Percentiles rank a stretch among this genome's conserved stretches.
Conservation (phyloP, 2,113 vertebrate species). For the Phycodurus eques region DNA sequence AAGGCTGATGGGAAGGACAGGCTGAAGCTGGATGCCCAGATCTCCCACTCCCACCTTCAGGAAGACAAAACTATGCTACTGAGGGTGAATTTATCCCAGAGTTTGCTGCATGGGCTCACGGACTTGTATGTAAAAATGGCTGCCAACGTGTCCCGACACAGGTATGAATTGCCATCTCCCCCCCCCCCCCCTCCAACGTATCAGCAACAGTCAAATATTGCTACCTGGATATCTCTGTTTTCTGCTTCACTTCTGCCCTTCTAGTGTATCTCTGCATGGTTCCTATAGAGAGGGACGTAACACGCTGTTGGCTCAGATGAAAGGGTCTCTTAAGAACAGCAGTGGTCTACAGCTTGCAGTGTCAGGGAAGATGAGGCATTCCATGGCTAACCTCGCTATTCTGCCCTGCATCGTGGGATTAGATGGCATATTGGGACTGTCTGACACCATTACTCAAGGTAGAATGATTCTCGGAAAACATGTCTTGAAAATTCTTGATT, state of each 20-base stretch:
- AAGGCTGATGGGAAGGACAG: conserved; percentile 59
- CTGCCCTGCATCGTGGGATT: conserved; percentile 70
- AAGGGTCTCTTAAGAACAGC: conserved; percentile 50
- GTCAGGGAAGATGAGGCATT: conserved; percentile 69
- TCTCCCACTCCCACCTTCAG: conserved; percentile 52
- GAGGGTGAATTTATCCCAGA: conserved; percentile 70
- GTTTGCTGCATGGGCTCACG: conserved; percentile 51
- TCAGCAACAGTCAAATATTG: not conserved
- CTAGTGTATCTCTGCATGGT: conserved; percentile 72
- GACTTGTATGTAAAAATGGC: conserved; percentile 65
- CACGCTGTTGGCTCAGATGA: conserved; percentile 58
- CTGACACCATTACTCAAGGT: conserved; percentile 71
- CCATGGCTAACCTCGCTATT: conserved; percentile 51
- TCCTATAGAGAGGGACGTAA: conserved; percentile 58
- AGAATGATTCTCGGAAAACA: not conserved
- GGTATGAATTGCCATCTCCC: conserved; percentile 55
- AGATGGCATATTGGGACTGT: conserved; percentile 64
- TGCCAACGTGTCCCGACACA: conserved; percentile 72
- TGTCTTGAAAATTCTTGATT: not conserved
- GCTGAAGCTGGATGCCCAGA: conserved; percentile 60
- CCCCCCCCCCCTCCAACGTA: not conserved
- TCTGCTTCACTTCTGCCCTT: conserved; percentile 16
- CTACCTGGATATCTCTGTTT: not conserved
- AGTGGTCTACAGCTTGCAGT: conserved; percentile 61
- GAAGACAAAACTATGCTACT: conserved; percentile 42